Conservation (phyloP, 2,888 invertebrate genomes). For the Meliscaeva auricollis region DNA sequence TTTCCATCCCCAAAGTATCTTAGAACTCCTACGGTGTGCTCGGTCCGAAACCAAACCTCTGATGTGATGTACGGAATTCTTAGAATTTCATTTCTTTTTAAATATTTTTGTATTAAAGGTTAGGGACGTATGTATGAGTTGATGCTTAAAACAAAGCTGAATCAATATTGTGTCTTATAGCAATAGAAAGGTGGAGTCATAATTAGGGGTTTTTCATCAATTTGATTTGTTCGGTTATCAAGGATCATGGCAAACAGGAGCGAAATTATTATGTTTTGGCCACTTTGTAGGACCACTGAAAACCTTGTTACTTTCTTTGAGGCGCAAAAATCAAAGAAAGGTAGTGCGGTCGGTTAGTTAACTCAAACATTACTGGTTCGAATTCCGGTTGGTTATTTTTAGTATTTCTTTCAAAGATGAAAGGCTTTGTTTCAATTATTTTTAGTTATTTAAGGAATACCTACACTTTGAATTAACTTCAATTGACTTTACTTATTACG, state of each 20-base stretch:
- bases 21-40: neutral
- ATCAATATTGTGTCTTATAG: too few relatives aligned
- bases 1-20: constrained; percentile 9
- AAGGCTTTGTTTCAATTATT: too few relatives aligned
- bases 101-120: neutral
- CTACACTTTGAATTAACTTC: too few relatives aligned
- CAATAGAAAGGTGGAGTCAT: neutral
- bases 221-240: neutral
- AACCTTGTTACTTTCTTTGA: too few relatives aligned
- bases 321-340: too few relatives aligned
- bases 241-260: neutral
- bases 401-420: too few relatives aligned
- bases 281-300: too few relatives aligned
- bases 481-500: too few relatives aligned
- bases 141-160: neutral
- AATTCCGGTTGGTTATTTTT: too few relatives aligned
- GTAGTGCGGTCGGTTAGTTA: too few relatives aligned
- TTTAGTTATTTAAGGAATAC: too few relatives aligned
- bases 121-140: neutral
- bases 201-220: neutral
- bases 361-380: too few relatives aligned
- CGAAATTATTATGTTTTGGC: neutral
- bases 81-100: constrained; percentile 20
- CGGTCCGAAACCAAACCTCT: neutral
- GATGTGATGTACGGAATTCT: constrained; percentile 17